Percentiles rank a stretch among this genome's conserved stretches.
phyloP scores from a whole-genome alignment of 2,113 vertebrate species.

The Cochlearius cochlearius region DNA sequence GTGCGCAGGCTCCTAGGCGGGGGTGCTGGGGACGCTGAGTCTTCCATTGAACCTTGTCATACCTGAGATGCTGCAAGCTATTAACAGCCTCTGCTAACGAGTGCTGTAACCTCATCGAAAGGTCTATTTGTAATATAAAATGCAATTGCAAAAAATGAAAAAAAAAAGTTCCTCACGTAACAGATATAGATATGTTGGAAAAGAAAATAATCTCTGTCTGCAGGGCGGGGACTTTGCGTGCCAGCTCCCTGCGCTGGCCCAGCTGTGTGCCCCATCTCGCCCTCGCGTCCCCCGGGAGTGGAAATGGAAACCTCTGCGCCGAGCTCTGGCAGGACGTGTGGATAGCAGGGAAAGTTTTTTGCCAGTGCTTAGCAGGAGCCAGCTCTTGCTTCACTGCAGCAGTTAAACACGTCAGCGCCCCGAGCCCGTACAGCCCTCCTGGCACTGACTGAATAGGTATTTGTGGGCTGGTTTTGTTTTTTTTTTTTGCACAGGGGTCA shows the following conservation, averaged over 20 bases:
- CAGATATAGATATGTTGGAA: background rate
- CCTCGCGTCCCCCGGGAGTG: background rate
- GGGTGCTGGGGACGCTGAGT: background rate
- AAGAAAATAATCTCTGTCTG: constrained; percentile 7
- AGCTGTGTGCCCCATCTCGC: background rate
- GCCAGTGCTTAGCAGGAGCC: background rate
- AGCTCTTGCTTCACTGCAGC: background rate
- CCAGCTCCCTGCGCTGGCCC: background rate
- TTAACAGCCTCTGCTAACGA: background rate
- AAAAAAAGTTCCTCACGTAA: background rate
- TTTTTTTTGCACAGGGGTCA: background rate
- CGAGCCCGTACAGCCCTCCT: background rate
- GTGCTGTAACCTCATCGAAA: background rate
- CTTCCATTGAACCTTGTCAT: background rate
- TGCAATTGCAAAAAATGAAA: background rate
- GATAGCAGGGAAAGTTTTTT: background rate
- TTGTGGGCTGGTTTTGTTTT: background rate
- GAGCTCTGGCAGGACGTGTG: constrained; percentile 7
- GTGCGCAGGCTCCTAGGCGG: background rate
- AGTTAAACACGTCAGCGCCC: background rate
- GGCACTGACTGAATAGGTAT: background rate
- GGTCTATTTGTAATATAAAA: constrained; percentile 7
- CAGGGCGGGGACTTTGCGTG: background rate
- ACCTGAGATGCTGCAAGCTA: background rate
- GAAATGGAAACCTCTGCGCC: constrained; percentile 35